phyloP scores from a whole-genome alignment of 1,140 invertebrate genomes.

The Drosophila parvula region DNA sequence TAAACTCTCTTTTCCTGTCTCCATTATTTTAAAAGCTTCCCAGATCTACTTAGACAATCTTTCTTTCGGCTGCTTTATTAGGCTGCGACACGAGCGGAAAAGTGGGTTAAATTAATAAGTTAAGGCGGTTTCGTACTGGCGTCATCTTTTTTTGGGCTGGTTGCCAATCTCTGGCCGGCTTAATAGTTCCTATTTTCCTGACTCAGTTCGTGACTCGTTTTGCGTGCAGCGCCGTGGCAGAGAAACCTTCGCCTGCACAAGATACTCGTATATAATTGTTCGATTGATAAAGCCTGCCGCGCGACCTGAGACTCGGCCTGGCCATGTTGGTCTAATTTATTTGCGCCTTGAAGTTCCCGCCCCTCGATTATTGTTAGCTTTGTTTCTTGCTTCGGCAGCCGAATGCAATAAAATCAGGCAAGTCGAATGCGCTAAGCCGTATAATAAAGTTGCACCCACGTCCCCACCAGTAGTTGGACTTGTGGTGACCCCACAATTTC shows the following conservation, averaged over 20 bases:
- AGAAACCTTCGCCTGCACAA: slow-evolving; percentile 47
- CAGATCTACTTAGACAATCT: slow-evolving; percentile 48
- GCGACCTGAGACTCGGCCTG: slow-evolving; percentile 29
- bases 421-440: slow-evolving; percentile 24
- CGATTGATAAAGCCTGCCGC: slow-evolving; percentile 68
- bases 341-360: slow-evolving; percentile 65
- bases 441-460: slow-evolving; percentile 59
- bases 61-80: slow-evolving; percentile 42
- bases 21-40: slow-evolving; percentile 16
- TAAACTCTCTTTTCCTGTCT: slow-evolving; percentile 17
- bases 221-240: slow-evolving; percentile 54
- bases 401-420: slow-evolving; percentile 27
- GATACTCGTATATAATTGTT: slow-evolving; percentile 69
- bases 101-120: slow-evolving; percentile 73
- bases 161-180: slow-evolving; percentile 44
- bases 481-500: slow-evolving; percentile 64
- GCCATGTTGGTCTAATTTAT: slow-evolving; percentile 71
- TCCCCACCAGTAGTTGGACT: slow-evolving; percentile 37
- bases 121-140: slow-evolving; percentile 47
- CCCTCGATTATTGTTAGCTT: slow-evolving; percentile 41
- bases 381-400: slow-evolving; percentile 17
- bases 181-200: slow-evolving; percentile 44
- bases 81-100: slow-evolving; percentile 52
- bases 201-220: slow-evolving; percentile 68
- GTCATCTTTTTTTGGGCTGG: slow-evolving; percentile 53